These are phyloP conservation scores for Cheilosia impressa DNA, from an alignment of 2,888 invertebrate genomes.

Conservation along the genomic window DNA sequence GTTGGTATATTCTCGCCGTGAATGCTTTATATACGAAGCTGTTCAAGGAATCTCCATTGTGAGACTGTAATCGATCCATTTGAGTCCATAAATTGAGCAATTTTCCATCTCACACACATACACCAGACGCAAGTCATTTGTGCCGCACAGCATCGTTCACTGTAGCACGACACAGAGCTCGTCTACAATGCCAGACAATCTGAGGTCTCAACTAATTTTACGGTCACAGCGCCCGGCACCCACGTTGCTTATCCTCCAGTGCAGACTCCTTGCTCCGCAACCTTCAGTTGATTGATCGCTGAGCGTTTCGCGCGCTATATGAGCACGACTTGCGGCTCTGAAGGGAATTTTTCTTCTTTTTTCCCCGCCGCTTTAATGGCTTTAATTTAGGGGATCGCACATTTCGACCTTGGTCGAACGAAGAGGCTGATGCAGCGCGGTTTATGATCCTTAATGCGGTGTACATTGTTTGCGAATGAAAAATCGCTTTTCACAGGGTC, in stretches of 20 bases:
- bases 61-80: constrained; percentile 73
- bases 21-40: constrained; percentile 17
- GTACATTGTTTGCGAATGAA: constrained; percentile 72
- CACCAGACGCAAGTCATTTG: constrained; percentile 52
- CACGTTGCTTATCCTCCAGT: constrained; percentile 39
- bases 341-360: constrained; percentile 6
- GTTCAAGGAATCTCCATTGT: constrained; percentile 66
- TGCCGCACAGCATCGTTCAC: constrained; percentile 60
- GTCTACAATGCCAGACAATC: constrained; percentile 59
- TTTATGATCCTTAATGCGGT: constrained; percentile 71
- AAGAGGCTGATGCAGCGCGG: constrained; percentile 33
- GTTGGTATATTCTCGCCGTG: constrained; percentile 45
- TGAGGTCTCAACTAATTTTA: constrained; percentile 75
- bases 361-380: constrained; percentile 56
- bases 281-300: constrained; percentile 68
- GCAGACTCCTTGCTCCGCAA: constrained; percentile 7
- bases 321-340: constrained; percentile 53
- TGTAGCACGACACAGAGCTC: constrained; percentile 57
- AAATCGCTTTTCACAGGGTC: constrained; percentile 66
- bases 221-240: constrained; percentile 64
- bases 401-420: constrained; percentile 66
- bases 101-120: constrained; percentile 62
- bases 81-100: constrained; percentile 74
- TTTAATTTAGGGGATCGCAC: constrained; percentile 67
- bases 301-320: constrained; percentile 60